Conservation (phyloP, 2,888 invertebrate genomes). For the Tenthredo scrophulariae region DNA sequence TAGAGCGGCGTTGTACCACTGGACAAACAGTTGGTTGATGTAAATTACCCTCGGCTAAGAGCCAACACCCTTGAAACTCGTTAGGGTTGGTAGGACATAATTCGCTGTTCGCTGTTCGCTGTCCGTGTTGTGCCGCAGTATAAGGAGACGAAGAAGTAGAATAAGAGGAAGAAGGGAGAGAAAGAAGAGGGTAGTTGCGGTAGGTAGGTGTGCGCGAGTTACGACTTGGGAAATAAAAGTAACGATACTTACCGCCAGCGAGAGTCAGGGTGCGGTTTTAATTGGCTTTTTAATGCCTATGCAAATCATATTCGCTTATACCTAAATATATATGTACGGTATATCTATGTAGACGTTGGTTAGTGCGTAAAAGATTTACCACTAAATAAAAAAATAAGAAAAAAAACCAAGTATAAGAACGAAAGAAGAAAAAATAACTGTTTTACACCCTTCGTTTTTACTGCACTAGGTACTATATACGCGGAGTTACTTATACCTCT, state of each 20-base stretch:
- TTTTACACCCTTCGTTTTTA: slow-evolving; percentile 20
- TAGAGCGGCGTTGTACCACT: slow-evolving; percentile 11
- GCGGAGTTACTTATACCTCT: background rate
- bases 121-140: background rate
- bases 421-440: background rate
- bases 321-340: background rate
- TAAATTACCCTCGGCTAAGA: slow-evolving; percentile 41
- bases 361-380: slow-evolving; percentile 66
- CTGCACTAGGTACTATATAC: background rate
- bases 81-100: slow-evolving; percentile 23
- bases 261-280: slow-evolving; percentile 59
- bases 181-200: slow-evolving; percentile 44
- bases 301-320: slow-evolving; percentile 65
- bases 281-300: slow-evolving; percentile 69
- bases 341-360: slow-evolving; percentile 50
- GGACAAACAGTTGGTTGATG: slow-evolving; percentile 47
- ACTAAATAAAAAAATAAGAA: slow-evolving; percentile 62
- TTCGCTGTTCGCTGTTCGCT: background rate
- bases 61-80: slow-evolving; percentile 28
- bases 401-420: background rate
- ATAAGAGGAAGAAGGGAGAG: slow-evolving; percentile 46
- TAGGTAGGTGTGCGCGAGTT: slow-evolving; percentile 26
- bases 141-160: background rate
- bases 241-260: slow-evolving; percentile 38
- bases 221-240: slow-evolving; percentile 51